Evolutionary conservation across 2,888 invertebrate species (phyloP).

Genomic region (Axea sp.): DNA sequence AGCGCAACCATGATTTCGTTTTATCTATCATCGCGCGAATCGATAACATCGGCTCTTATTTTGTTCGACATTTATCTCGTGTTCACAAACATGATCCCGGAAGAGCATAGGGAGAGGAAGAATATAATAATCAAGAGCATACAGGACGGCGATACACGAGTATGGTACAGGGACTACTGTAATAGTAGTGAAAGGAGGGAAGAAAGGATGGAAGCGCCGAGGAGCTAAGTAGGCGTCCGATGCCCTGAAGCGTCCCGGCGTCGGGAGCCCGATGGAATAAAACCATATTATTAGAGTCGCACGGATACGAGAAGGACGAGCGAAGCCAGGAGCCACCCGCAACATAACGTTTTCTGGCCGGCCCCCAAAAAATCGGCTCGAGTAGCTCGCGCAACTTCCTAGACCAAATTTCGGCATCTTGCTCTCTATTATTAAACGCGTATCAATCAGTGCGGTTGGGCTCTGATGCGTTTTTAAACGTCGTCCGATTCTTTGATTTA

Average conservation of each 20-base stretch:
- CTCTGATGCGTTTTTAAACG: constrained; percentile 76
- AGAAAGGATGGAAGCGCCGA: constrained; percentile 60
- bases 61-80: constrained; percentile 57
- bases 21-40: constrained; percentile 50
- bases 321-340: constrained; percentile 56
- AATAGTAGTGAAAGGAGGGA: constrained; percentile 56
- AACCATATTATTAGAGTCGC: constrained; percentile 74
- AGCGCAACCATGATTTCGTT: constrained; percentile 46
- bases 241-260: constrained; percentile 70
- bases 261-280: constrained; percentile 73
- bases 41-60: constrained; percentile 54
- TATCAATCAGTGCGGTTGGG: constrained; percentile 75
- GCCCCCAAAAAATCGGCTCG: constrained; percentile 38
- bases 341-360: constrained; percentile 36
- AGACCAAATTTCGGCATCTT: constrained; percentile 61
- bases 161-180: constrained; percentile 62
- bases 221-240: constrained; percentile 65
- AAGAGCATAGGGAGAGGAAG: constrained; percentile 44
- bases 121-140: constrained; percentile 60
- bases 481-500: constrained; percentile 71
- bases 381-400: constrained; percentile 60
- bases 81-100: constrained; percentile 60
- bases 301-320: neutral
- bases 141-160: constrained; percentile 45
- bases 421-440: constrained; percentile 77